A percentile compares a stretch with the other conserved stretches of the same genome.
phyloP scores from a whole-genome alignment of 1,140 invertebrate genomes.

The Galleria mellonella region DNA sequence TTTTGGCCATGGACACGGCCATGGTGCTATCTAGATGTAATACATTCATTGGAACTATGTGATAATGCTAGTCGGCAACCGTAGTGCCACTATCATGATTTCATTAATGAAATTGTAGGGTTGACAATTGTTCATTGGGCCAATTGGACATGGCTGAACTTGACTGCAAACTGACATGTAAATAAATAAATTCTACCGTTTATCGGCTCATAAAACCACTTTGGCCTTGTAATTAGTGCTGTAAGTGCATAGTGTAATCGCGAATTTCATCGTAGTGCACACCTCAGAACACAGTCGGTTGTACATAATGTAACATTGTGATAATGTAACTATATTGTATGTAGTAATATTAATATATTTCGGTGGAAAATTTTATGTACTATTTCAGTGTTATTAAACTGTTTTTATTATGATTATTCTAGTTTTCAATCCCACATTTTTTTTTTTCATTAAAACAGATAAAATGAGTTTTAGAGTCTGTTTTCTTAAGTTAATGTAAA shows the following conservation, averaged over 20 bases:
- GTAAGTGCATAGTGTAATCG: constrained; percentile 8
- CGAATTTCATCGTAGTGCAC: neutral
- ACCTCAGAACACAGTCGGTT: constrained; percentile 3
- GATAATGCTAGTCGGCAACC: neutral
- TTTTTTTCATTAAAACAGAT: neutral
- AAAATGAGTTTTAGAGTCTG: too few relatives aligned
- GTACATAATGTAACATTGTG: constrained; percentile 38
- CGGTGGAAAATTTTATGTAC: constrained; percentile 56
- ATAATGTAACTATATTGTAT: constrained; percentile 42
- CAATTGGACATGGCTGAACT: neutral
- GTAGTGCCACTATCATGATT: neutral
- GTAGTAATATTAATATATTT: constrained; percentile 49
- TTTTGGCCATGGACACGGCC: constrained; percentile 40
- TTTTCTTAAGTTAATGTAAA: too few relatives aligned
- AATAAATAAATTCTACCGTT: neutral
- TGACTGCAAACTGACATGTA: constrained; percentile 1
- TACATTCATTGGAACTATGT: neutral
- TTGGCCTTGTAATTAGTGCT: constrained; percentile 4
- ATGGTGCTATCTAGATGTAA: constrained; percentile 2
- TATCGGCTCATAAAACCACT: neutral
- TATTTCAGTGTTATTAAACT: constrained; percentile 56
- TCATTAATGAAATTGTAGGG: neutral
- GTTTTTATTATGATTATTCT: constrained; percentile 35
- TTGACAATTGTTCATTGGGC: neutral
- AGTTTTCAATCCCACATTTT: too few relatives aligned